Conservation (phyloP, 53 echinoderm and acorn worm species). For the Antedon mediterranea region DNA sequence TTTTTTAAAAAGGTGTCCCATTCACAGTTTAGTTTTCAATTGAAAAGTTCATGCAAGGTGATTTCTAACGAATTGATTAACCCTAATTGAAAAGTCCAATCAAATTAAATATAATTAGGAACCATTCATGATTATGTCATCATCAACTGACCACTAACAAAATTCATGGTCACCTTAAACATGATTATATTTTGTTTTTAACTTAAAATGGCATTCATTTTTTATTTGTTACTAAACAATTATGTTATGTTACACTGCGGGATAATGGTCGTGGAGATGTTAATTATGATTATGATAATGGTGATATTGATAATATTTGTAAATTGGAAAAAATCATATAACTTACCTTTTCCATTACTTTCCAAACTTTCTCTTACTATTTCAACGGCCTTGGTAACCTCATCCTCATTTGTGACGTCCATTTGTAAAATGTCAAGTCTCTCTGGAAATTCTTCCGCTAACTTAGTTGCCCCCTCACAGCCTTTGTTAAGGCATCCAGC, state of each 20-base stretch:
- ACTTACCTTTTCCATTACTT: neutral
- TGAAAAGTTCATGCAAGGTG: too few relatives aligned
- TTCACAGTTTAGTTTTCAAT: too few relatives aligned
- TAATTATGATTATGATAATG: too few relatives aligned
- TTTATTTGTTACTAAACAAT: too few relatives aligned
- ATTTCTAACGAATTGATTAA: neutral
- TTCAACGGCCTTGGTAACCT: neutral
- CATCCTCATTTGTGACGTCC: neutral
- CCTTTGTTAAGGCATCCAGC: slow-evolving; percentile 42
- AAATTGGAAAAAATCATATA: neutral
- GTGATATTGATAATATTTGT: too few relatives aligned
- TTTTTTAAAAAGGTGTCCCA: too few relatives aligned
- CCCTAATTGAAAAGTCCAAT: neutral
- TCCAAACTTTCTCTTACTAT: neutral
- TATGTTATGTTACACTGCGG: too few relatives aligned
- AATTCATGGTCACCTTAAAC: neutral
- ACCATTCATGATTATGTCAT: neutral
- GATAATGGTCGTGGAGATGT: too few relatives aligned
- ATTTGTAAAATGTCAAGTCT: neutral
- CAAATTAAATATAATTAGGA: neutral
- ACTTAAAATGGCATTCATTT: too few relatives aligned
- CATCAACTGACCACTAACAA: neutral
- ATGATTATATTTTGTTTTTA: too few relatives aligned
- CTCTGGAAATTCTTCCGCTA: neutral
- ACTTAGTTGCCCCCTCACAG: slow-evolving; percentile 2